A percentile compares a stretch with the other conserved stretches of the same genome.
Evolutionary conservation across 1,140 invertebrate species (phyloP).

Genomic region (Episyrphus balteatus): DNA sequence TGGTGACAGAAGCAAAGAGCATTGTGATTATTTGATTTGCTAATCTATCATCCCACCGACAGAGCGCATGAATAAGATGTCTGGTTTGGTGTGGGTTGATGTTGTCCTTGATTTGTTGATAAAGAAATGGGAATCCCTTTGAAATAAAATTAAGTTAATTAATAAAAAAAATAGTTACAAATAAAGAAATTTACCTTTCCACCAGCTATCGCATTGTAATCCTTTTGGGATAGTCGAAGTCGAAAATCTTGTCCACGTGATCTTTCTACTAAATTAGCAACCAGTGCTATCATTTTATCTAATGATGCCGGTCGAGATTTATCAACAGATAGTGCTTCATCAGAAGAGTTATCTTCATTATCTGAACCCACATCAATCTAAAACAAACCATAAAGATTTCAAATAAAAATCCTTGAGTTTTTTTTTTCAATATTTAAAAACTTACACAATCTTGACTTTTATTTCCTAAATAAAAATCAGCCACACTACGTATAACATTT

Average conservation of each 20-base stretch:
- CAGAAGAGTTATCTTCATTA: conserved; percentile 60
- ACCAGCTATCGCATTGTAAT: conserved; percentile 71
- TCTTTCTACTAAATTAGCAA: conserved; percentile 77
- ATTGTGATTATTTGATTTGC: conserved; percentile 76
- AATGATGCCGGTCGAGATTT: conserved; percentile 78
- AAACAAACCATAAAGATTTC: not conserved
- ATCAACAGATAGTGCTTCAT: conserved; percentile 41
- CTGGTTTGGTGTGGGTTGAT: conserved; percentile 85
- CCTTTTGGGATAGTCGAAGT: conserved; percentile 63
- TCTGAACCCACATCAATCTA: conserved; percentile 56
- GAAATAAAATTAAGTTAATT: conserved; percentile 14
- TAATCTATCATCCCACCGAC: conserved; percentile 77
- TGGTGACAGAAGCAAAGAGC: conserved; percentile 80
- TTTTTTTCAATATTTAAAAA: conserved; percentile 2
- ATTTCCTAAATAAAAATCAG: conserved; percentile 83
- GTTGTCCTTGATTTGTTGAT: conserved; percentile 87
- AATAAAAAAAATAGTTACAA: not conserved
- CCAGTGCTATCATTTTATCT: conserved; percentile 92
- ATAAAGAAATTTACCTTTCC: conserved; percentile 52
- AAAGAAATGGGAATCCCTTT: conserved; percentile 82
- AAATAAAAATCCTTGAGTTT: not conserved
- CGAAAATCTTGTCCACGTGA: conserved; percentile 65
- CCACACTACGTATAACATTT: conserved; percentile 78
- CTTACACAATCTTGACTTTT: conserved; percentile 39
- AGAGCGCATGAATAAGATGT: conserved; percentile 83